Conservation (phyloP, 2,113 vertebrate species). For the Tupaia chinensis region DNA sequence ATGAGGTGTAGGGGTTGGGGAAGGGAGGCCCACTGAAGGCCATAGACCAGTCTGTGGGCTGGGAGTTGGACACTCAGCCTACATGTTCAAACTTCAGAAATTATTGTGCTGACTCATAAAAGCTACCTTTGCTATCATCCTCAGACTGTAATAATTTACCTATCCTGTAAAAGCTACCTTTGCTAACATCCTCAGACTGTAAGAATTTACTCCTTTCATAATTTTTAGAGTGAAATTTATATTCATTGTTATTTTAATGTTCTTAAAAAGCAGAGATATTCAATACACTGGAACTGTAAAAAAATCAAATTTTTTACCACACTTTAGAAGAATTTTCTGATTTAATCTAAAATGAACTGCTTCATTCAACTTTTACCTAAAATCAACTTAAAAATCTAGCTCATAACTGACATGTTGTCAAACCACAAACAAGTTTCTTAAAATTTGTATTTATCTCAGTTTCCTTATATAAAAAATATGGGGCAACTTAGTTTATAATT, state of each 20-base stretch:
- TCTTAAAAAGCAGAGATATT: neutral
- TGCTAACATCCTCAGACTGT: neutral
- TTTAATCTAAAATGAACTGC: neutral
- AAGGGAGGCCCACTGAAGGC: too few species aligned
- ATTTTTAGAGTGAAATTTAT: neutral
- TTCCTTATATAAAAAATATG: neutral
- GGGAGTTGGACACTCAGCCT: too few species aligned
- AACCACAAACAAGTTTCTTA: neutral
- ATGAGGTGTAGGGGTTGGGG: too few species aligned
- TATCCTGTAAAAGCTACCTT: neutral
- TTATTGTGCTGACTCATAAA: neutral
- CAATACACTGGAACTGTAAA: neutral
- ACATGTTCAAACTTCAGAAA: neutral
- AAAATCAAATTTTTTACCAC: neutral
- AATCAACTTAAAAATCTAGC: neutral
- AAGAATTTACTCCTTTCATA: neutral
- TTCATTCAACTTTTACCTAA: neutral
- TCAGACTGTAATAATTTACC: neutral
- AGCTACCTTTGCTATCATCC: neutral
- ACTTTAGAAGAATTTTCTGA: neutral
- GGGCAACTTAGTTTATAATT: neutral
- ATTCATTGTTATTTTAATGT: neutral
- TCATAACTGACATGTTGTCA: neutral
- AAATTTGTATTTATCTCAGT: too few species aligned
- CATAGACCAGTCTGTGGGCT: too few species aligned